These are phyloP conservation scores for Plutomurus gul DNA, from an alignment of 1,140 invertebrate species.

Conservation along the genomic window DNA sequence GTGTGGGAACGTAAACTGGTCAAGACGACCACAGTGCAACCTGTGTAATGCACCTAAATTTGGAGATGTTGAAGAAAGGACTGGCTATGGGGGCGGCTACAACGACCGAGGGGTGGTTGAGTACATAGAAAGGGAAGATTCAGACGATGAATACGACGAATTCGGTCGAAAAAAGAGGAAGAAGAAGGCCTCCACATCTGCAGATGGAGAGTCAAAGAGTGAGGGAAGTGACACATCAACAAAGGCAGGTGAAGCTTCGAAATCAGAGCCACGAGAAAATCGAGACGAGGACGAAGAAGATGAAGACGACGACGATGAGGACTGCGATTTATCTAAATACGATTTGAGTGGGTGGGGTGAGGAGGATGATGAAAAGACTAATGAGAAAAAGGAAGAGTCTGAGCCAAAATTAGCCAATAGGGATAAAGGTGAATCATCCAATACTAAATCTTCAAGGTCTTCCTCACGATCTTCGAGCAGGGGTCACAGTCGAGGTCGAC, in stretches of 20 bases:
- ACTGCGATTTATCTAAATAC: conserved; percentile 76
- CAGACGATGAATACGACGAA: conserved; percentile 91
- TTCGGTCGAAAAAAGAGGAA: conserved; percentile 89
- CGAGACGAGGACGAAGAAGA: conserved; percentile 61
- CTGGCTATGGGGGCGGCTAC: conserved; percentile 86
- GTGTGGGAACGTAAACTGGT: conserved; percentile 99
- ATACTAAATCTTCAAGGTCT: not conserved
- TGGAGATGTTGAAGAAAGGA: conserved; percentile 81
- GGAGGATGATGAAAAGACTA: conserved; percentile 57
- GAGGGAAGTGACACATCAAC: conserved; percentile 47
- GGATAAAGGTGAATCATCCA: not conserved
- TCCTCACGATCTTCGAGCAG: not conserved
- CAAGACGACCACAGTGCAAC: conserved; percentile 92
- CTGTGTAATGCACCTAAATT: conserved; percentile 98
- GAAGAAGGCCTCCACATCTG: conserved; percentile 68
- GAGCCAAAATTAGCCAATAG: not conserved
- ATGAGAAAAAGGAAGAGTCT: conserved; percentile 36
- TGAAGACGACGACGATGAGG: conserved; percentile 57
- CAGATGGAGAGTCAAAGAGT: not conserved
- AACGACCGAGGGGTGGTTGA: conserved; percentile 93
- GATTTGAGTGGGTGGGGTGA: conserved; percentile 75
- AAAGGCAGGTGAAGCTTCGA: conserved; percentile 11
- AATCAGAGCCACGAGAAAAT: conserved; percentile 53
- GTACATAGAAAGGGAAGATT: conserved; percentile 85
- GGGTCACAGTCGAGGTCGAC: not conserved